A percentile compares a stretch with the other conserved stretches of the same genome.
These are phyloP conservation scores for Drosophila birchii DNA, from an alignment of 2,888 invertebrate species.

Conservation along the genomic window DNA sequence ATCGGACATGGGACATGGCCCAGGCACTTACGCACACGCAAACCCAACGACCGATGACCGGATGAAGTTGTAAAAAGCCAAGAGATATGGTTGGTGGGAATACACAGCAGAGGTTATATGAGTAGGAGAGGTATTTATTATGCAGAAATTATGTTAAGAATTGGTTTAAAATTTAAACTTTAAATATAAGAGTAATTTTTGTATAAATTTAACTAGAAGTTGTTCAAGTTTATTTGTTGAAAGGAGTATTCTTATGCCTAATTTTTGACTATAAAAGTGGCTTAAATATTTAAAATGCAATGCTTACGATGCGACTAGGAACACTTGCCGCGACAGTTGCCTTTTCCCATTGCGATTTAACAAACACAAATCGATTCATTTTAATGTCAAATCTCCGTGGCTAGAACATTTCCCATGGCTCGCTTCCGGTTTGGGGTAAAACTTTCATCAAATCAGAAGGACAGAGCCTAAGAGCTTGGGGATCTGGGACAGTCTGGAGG, in stretches of 20 bases:
- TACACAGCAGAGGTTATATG: slow-evolving; percentile 10
- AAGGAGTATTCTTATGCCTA: background rate
- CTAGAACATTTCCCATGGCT: slow-evolving; percentile 52
- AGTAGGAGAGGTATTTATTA: slow-evolving; percentile 3
- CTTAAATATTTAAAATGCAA: background rate
- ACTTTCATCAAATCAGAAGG: slow-evolving; percentile 49
- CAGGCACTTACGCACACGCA: slow-evolving; percentile 46
- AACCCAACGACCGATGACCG: slow-evolving; percentile 46
- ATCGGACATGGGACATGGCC: slow-evolving; percentile 32
- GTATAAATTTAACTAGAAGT: no score
- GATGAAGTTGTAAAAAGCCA: slow-evolving; percentile 55
- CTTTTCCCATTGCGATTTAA: slow-evolving; percentile 27
- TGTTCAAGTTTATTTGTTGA: background rate
- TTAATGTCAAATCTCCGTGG: slow-evolving; percentile 59
- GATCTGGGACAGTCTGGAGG: slow-evolving; percentile 15
- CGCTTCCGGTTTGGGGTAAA: slow-evolving; percentile 61
- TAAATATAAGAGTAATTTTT: no score
- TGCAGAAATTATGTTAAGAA: background rate
- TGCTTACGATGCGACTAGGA: background rate
- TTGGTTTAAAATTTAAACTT: no score
- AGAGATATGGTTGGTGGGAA: slow-evolving; percentile 2
- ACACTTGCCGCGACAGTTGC: slow-evolving; percentile 10
- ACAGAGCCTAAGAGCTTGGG: background rate
- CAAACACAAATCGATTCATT: slow-evolving; percentile 63
- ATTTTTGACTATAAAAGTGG: background rate